phyloP scores from a whole-genome alignment of 2,888 invertebrate species.

The Stratiomys singularior region DNA sequence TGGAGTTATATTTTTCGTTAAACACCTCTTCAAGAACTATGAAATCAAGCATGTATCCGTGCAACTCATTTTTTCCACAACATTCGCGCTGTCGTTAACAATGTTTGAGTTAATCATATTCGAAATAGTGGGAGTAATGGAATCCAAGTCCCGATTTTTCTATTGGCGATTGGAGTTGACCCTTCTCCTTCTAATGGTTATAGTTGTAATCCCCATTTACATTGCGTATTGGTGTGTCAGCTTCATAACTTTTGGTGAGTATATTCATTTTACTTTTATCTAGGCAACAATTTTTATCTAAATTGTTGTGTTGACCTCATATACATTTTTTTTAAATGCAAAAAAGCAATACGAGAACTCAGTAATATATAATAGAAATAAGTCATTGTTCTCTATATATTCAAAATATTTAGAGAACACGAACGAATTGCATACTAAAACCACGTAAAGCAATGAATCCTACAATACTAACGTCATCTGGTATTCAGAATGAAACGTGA shows the following conservation, averaged over 20 bases:
- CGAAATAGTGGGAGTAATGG: conserved; percentile 94
- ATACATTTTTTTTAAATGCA: too few relatives aligned
- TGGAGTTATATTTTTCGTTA: conserved; percentile 98
- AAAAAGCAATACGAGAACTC: too few relatives aligned
- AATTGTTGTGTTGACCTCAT: too few relatives aligned
- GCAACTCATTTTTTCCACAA: conserved; percentile 94
- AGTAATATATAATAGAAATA: too few relatives aligned
- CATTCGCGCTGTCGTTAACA: conserved; percentile 95
- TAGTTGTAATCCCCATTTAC: conserved; percentile 96
- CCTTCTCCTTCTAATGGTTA: conserved; percentile 90
- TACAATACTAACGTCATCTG: too few relatives aligned
- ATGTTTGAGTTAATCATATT: conserved; percentile 99
- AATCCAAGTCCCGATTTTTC: conserved; percentile 78
- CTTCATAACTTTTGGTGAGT: conserved; percentile 85
- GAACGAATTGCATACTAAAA: too few relatives aligned
- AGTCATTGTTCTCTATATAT: too few relatives aligned
- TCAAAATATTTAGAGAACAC: too few relatives aligned
- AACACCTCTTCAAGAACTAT: conserved; percentile 95
- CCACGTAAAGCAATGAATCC: too few relatives aligned
- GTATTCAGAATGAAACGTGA: too few relatives aligned
- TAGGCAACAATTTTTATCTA: too few relatives aligned
- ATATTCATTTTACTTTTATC: not conserved
- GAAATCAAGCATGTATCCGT: conserved; percentile 96
- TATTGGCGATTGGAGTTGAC: conserved; percentile 96
- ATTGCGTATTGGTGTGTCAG: conserved; percentile 94